Base-by-base conservation (phyloP, 2,797 vertebrate species). In the Acanthiza pusilla region DNA sequence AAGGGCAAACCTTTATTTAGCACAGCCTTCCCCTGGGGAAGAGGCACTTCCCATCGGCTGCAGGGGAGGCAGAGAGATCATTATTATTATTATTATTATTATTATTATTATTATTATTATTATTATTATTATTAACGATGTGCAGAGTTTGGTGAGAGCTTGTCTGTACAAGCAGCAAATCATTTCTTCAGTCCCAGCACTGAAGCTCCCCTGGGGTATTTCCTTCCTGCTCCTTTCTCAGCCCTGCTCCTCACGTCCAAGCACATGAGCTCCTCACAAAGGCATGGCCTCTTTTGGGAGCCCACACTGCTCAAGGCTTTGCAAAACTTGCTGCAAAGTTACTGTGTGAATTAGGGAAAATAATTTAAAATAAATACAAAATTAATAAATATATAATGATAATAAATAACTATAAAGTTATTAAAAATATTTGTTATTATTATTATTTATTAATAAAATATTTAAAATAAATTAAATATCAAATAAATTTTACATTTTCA, bases 1-100 rank as follows among this genome's bases (percentile, higher is more conserved):
- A 89, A 92, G 75, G 94, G 12, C 96, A 96, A 85, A 78, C 32
- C 48, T 94, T 65, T 76, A 70, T 85, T 93, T 82, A 92, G 48
- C 77, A 25, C n/a, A 3, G 54, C 32, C 40, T 88, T 81, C 65
- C 73, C 8, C 5, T 5, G 5, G 51, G 82, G 90, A 91, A 63
- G 58, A 78, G 9, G 61, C 71, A 45, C 48, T 94, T 96, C 80
- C 87, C 82, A 72, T 15, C 0, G 1, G 86, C 87, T 43, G 42
- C 50, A 58, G 7, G 15, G 51, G 38, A 74, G 36, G 53, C 84
- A 65, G 40, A 32, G 82, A 66, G 34, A 38, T 61, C 5, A 74
- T 4, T 10, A 58, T 63, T 19, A 58, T 63, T 47, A 47, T 47
- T 47, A 22, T 21, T 4, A 30, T 18, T 10, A 58, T 57, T 17